Percentiles rank a stretch among this genome's conserved stretches.
These are phyloP conservation scores for Rhagonycha fulva DNA, from an alignment of 2,888 invertebrate genomes.

Conservation along the genomic window DNA sequence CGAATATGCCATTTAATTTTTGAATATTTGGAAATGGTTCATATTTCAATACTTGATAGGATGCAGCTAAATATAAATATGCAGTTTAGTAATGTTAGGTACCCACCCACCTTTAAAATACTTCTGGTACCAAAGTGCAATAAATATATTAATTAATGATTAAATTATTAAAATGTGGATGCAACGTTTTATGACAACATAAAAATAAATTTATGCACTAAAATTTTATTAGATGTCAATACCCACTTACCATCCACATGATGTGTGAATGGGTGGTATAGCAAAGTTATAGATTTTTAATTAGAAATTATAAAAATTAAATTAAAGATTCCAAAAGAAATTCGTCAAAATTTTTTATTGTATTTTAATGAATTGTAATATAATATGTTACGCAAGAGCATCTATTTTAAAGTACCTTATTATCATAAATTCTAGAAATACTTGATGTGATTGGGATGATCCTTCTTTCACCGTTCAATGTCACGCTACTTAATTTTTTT, in stretches of 20 bases:
- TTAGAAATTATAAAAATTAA: background rate
- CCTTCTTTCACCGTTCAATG: background rate
- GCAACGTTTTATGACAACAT: background rate
- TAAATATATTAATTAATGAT: background rate
- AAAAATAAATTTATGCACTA: background rate
- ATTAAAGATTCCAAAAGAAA: background rate
- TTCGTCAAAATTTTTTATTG: background rate
- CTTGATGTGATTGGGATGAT: background rate
- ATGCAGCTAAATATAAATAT: background rate
- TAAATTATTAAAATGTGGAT: background rate
- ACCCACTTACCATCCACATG: no score
- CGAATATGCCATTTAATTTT: background rate
- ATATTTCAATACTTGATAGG: background rate
- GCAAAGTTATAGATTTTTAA: background rate
- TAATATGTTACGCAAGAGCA: background rate
- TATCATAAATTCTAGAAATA: background rate
- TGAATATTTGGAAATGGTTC: background rate
- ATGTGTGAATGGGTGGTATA: background rate
- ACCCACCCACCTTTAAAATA: background rate
- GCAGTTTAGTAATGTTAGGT: background rate
- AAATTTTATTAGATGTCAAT: background rate
- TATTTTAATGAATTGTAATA: background rate
- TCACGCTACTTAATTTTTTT: background rate
- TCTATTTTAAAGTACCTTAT: background rate
- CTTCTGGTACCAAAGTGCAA: background rate